phyloP scores from a whole-genome alignment of 1,140 invertebrate species.

The Atta colombica region DNA sequence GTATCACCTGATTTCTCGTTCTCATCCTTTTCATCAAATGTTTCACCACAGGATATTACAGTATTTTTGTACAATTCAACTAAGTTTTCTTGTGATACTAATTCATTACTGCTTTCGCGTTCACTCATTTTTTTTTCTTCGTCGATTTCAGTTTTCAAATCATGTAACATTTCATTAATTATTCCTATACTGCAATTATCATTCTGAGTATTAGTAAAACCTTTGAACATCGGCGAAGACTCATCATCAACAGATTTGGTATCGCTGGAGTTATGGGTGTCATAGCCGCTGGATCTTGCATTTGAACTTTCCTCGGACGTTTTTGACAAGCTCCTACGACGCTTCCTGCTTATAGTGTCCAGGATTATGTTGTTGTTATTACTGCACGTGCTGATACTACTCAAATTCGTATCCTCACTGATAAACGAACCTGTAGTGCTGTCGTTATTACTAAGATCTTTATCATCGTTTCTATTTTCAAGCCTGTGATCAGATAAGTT shows the following conservation, averaged over 20 bases:
- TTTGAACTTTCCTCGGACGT: constrained; percentile 62
- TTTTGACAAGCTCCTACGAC: constrained; percentile 69
- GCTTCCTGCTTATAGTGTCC: constrained; percentile 20
- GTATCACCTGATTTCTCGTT: constrained; percentile 45
- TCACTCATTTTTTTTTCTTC: neutral
- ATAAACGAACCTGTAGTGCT: constrained; percentile 58
- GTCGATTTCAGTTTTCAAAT: constrained; percentile 54
- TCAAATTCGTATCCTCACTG: constrained; percentile 71
- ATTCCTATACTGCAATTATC: constrained; percentile 62
- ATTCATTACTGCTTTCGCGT: neutral
- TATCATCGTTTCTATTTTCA: constrained; percentile 44
- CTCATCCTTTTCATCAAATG: neutral
- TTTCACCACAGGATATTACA: neutral
- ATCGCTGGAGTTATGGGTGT: constrained; percentile 63
- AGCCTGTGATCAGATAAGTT: constrained; percentile 70
- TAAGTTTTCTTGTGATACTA: neutral
- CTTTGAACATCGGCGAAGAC: constrained; percentile 67
- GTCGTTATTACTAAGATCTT: constrained; percentile 54
- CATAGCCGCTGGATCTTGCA: constrained; percentile 71
- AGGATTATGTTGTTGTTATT: constrained; percentile 62
- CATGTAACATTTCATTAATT: constrained; percentile 65
- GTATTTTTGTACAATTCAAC: constrained; percentile 17
- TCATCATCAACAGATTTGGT: constrained; percentile 27
- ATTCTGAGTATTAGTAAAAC: constrained; percentile 56
- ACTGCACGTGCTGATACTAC: constrained; percentile 64